A percentile compares a stretch with the other conserved stretches of the same genome.
Evolutionary conservation across 2,888 invertebrate genomes (phyloP).

Genomic region (Xestia c-nigrum): DNA sequence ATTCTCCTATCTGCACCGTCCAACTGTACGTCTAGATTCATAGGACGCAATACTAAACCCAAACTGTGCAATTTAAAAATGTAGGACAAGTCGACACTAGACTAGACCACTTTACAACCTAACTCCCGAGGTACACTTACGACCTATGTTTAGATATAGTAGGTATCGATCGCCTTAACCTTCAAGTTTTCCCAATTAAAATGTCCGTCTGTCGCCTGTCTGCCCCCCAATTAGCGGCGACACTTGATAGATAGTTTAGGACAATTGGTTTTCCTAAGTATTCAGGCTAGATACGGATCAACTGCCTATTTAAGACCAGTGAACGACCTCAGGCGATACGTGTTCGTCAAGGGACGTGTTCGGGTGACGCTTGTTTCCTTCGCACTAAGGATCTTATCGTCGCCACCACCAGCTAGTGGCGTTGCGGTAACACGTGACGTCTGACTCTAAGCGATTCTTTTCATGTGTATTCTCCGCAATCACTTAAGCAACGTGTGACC

Average conservation of each 20-base stretch:
- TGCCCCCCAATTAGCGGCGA: constrained; percentile 32
- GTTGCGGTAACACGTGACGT: not conserved
- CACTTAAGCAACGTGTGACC: not conserved
- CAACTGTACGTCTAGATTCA: not conserved
- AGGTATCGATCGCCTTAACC: constrained; percentile 28
- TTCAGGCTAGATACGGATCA: constrained; percentile 6
- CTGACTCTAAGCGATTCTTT: not conserved
- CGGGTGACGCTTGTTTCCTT: not conserved
- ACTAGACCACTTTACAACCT: not conserved
- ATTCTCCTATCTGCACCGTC: not conserved
- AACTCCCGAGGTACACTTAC: not conserved
- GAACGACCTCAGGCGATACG: not conserved
- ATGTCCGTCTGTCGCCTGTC: constrained; percentile 48
- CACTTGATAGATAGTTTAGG: constrained; percentile 21
- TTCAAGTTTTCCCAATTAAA: constrained; percentile 39
- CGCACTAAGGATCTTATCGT: not conserved
- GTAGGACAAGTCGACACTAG: not conserved
- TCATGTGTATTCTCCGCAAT: not conserved
- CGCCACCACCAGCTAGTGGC: not conserved
- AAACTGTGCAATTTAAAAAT: constrained; percentile 29
- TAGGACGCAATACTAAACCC: not conserved
- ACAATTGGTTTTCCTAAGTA: constrained; percentile 4
- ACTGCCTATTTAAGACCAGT: not conserved
- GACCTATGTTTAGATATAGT: not conserved
- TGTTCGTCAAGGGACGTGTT: not conserved